phyloP scores from a whole-genome alignment of 2,797 vertebrate species.

The Pelodytes ibericus region DNA sequence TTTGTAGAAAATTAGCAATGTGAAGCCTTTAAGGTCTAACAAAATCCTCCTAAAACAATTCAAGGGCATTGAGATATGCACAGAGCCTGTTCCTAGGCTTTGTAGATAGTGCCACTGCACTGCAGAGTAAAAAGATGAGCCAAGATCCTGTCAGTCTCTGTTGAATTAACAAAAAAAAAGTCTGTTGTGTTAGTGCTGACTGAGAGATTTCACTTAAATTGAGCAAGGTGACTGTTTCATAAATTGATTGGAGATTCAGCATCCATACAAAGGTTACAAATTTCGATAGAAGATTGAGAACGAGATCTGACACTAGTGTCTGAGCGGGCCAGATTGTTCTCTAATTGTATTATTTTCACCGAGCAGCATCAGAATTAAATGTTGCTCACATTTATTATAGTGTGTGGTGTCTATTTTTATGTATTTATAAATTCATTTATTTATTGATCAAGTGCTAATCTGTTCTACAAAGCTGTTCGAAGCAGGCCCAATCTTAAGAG shows the following conservation, averaged over 20 bases:
- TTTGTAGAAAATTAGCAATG: conserved; percentile 17
- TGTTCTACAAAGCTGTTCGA: no score
- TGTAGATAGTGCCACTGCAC: conserved; percentile 22
- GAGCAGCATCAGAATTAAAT: not conserved
- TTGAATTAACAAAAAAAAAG: conserved; percentile 57
- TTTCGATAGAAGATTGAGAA: conserved; percentile 54
- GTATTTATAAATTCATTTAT: no score
- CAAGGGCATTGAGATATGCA: conserved; percentile 13
- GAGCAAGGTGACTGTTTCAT: conserved; percentile 58
- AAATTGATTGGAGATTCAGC: conserved; percentile 58
- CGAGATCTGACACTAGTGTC: conserved; percentile 58
- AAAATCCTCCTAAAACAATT: conserved; percentile 33
- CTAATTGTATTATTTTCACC: conserved; percentile 6
- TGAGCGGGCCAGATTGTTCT: conserved; percentile 48
- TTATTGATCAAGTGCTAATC: no score
- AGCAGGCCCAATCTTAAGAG: no score
- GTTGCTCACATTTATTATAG: not conserved
- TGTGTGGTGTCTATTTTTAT: not conserved
- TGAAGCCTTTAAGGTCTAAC: not conserved
- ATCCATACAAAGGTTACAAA: conserved; percentile 65
- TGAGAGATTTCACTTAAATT: conserved; percentile 55
- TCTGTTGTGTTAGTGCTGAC: conserved; percentile 58
- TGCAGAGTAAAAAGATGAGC: conserved; percentile 3
- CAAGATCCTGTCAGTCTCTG: conserved; percentile 47
- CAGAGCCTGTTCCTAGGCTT: not conserved